These are phyloP conservation scores for Cyclargus thomasi DNA, from an alignment of 1,140 invertebrate genomes.

Conservation along the genomic window DNA sequence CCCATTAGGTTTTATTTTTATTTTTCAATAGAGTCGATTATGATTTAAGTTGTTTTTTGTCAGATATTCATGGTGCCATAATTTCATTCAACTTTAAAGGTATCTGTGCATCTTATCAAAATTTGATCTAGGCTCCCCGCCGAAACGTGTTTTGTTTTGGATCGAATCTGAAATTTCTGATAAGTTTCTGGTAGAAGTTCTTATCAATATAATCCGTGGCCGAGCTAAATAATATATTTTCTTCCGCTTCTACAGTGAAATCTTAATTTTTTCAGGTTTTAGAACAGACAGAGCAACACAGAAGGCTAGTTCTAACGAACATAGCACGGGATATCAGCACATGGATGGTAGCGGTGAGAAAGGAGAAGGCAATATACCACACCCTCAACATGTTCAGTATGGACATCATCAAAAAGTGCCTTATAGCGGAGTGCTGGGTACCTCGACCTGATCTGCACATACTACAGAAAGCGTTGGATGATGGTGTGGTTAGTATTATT, in stretches of 20 bases:
- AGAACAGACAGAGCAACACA: slow-evolving; percentile 93
- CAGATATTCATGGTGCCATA: too few relatives aligned
- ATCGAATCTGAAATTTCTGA: too few relatives aligned
- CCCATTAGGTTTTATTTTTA: too few relatives aligned
- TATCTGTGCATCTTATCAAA: too few relatives aligned
- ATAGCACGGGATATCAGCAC: slow-evolving; percentile 91
- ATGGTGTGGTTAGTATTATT: slow-evolving; percentile 85
- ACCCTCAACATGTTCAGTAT: slow-evolving; percentile 78
- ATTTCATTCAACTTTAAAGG: too few relatives aligned
- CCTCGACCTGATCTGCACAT: slow-evolving; percentile 84
- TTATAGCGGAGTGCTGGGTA: slow-evolving; percentile 96
- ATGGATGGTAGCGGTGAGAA: slow-evolving; percentile 93
- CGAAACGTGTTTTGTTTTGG: too few relatives aligned
- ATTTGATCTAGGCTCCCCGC: too few relatives aligned
- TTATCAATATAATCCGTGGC: neutral
- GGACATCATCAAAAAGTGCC: slow-evolving; percentile 89
- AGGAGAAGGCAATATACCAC: slow-evolving; percentile 88
- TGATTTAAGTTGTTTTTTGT: too few relatives aligned
- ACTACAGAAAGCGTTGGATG: slow-evolving; percentile 87
- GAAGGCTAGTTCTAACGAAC: slow-evolving; percentile 88
- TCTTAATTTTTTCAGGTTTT: slow-evolving; percentile 75
- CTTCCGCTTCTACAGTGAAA: neutral
- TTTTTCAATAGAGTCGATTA: too few relatives aligned
- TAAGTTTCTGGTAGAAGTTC: too few relatives aligned
- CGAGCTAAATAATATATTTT: neutral